Conservation (phyloP, 2,797 vertebrate genomes). For the Pseudochirops corinnae region DNA sequence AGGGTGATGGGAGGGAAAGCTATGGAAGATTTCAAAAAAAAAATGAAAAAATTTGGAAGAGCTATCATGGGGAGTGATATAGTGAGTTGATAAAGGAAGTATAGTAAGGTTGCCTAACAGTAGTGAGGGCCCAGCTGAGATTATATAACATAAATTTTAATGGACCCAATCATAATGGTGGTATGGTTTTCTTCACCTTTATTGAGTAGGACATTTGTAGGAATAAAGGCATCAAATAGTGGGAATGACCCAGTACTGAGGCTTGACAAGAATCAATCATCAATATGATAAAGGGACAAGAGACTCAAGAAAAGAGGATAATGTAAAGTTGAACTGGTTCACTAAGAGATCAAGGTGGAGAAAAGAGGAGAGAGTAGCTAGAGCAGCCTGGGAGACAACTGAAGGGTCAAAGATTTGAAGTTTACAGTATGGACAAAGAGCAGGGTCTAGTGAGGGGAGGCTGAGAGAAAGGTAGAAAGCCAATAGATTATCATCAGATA, state of each 20-base stretch:
- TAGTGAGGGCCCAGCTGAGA: neutral
- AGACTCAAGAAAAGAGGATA: neutral
- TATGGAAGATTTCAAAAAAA: neutral
- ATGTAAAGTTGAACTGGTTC: neutral
- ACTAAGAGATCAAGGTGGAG: neutral
- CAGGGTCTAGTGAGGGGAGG: neutral
- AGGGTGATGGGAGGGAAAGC: neutral
- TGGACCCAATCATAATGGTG: neutral
- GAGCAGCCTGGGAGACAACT: neutral
- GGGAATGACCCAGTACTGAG: neutral
- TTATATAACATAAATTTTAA: neutral
- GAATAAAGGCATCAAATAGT: neutral
- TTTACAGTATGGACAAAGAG: neutral
- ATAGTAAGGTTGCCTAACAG: neutral
- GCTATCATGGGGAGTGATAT: neutral
- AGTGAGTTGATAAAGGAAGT: neutral
- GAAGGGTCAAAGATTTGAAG: neutral
- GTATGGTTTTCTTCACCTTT: neutral
- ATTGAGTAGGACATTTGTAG: neutral
- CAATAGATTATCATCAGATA: neutral
- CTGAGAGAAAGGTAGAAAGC: neutral
- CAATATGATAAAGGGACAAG: neutral
- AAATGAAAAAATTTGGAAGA: neutral
- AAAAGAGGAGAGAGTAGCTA: neutral
- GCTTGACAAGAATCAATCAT: neutral